Evolutionary conservation across 2,797 vertebrate genomes (phyloP), one percentile per base, ranked within the genome.

Genomic region (Clarias fuscus): DNA sequence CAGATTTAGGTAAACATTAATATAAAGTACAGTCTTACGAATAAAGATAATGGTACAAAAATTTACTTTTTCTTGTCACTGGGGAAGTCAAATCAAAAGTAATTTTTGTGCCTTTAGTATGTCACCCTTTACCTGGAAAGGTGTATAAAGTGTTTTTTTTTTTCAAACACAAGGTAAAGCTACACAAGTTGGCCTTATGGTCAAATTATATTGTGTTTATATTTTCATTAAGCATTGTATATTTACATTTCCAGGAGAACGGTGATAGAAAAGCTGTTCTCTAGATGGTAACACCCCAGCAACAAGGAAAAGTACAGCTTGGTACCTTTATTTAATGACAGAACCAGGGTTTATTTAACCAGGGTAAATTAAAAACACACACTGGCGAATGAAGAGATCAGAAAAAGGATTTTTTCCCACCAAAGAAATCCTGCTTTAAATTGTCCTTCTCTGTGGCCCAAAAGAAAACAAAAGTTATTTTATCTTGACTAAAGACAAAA

Each of bases 401-500:
- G 14, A 65, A 80, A 56, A 80, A 80, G 5, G 48, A 40, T 48
- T 43, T 79, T 40, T 27, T 17, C 40, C 48, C n/a, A 1, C 14
- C 48, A 53, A 56, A 56, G 14, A 56, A 56, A 0, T 56, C 53
- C 53, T 56, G 53, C 53, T 56, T 30, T 18, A 37, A 37, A 37
- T 40, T 15, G 20, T 65, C 24, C 30, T 73, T 61, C 56, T 20
- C 82, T 65, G 43, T 4, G 27, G 77, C 37, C 76, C 56, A 27
- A 89, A 68, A 71, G 43, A 83, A 30, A 58, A 40, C 58, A 83
- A 30, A 43, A 40, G 58, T 53, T 22, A 22, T 78, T 79, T 84
- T 82, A 58, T 53, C 70, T 48, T 84, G 59, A 11, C 5, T 72
- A 82, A 85, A 85, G 77, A 59, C 81, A 48, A 83, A 86, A 37